These are phyloP conservation scores for Ethmia dodecea DNA, from an alignment of 2,888 invertebrate species.

Conservation along the genomic window DNA sequence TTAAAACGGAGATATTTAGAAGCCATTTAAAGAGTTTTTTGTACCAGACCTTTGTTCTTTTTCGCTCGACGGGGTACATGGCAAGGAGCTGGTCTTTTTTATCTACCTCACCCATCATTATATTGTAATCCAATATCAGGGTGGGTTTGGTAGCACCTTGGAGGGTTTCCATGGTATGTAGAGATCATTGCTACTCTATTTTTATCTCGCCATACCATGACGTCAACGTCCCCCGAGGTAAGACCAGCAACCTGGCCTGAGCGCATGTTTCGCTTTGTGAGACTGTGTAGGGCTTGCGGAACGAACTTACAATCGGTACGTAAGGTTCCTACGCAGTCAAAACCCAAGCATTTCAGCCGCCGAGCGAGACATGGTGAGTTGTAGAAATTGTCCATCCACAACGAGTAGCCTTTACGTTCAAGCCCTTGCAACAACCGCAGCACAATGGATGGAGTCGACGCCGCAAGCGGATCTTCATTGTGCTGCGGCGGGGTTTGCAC, in stretches of 20 bases:
- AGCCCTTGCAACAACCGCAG: constrained; percentile 2
- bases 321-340: constrained; percentile 19
- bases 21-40: constrained; percentile 16
- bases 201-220: constrained; percentile 36
- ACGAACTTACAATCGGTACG: constrained; percentile 20
- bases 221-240: constrained; percentile 23
- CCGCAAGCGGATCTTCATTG: constrained; percentile 9
- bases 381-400: constrained; percentile 24
- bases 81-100: constrained; percentile 16
- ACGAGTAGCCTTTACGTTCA: constrained; percentile 8
- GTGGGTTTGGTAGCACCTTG: too few species aligned
- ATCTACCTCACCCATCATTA: constrained; percentile 17
- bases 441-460: constrained; percentile 12
- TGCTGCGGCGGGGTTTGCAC: not conserved
- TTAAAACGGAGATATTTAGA: constrained; percentile 9
- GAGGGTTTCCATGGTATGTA: constrained; percentile 15
- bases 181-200: constrained; percentile 19
- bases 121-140: constrained; percentile 14
- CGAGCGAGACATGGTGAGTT: constrained; percentile 20
- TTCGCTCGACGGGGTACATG: constrained; percentile 15
- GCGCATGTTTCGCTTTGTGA: constrained; percentile 16
- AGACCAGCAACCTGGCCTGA: constrained; percentile 14
- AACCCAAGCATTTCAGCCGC: constrained; percentile 15
- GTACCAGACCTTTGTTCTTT: constrained; percentile 18
- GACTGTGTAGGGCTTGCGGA: constrained; percentile 16